Evolutionary conservation across 2,797 vertebrate genomes (phyloP), one percentile per base, ranked within the genome.

Genomic region (Hypotaenidia philippensis): DNA sequence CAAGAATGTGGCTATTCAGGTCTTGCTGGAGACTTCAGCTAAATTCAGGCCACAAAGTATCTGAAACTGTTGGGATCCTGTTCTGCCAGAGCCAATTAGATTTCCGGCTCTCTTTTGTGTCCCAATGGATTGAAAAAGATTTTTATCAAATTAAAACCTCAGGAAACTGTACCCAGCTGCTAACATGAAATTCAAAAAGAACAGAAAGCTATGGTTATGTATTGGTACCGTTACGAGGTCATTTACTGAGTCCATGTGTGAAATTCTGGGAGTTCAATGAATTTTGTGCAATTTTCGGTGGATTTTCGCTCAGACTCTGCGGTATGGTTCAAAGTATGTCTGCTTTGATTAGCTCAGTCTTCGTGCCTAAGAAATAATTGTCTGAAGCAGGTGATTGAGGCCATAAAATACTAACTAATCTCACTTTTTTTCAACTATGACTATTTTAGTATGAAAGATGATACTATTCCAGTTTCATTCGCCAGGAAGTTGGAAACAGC

Each of bases 111-210:
- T 81, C 68, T 89, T 96, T 93, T 65, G 65, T 63, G 61, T 96
- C 66, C 87, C 74, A 94, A 34, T 71, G 81, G 72, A 49, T 27
- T 74, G 69, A 61, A 90, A 95, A 94, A 87, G 26, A 77, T 63
- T 96, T 97, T 94, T 90, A 94, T 82, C 4, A 23, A 75, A 83
- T 89, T 93, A 96, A 93, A 93, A 90, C n/a, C 40, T 93, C 6
- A 12, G 36, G 79, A 94, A 94, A 93, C 75, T 83, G 52, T 96
- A 92, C 92, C 78, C 76, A 91, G 44, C 81, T 95, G 32, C 84
- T 96, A 91, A 95, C 0, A 4, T 92, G 86, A 95, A 94, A 96
- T 96, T 87, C 55, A 70, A 95, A 96, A 96, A 90, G 69, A 93
- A 88, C n/a, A 95, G 66, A 83, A 95, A 82, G 9, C n/a, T 57